phyloP scores from a whole-genome alignment of 2,113 vertebrate genomes.

The Engraulis encrasicolus region DNA sequence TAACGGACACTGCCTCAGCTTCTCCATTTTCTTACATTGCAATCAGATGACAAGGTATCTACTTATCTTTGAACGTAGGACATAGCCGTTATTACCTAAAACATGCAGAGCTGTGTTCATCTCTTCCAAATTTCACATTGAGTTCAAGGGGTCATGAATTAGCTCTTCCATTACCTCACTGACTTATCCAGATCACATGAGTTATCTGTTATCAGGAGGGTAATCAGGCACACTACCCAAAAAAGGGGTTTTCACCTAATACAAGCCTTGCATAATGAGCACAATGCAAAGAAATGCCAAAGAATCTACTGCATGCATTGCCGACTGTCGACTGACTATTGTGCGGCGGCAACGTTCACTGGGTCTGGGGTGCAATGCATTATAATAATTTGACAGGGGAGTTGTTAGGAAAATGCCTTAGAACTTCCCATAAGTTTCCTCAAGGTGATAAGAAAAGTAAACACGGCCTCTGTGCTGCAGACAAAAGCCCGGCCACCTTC shows the following conservation, averaged over 20 bases:
- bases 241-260: background rate
- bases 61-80: background rate
- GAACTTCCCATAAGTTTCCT: constrained; percentile 78
- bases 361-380: constrained; percentile 61
- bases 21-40: background rate
- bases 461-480: constrained; percentile 51
- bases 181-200: background rate
- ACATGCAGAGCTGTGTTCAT: background rate
- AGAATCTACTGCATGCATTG: background rate
- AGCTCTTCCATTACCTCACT: background rate
- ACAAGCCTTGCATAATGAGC: background rate
- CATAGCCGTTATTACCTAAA: background rate
- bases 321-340: background rate
- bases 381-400: constrained; percentile 76
- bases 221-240: background rate
- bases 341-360: background rate
- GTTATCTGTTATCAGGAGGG: background rate
- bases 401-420: constrained; percentile 62
- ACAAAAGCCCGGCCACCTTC: constrained; percentile 47
- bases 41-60: background rate
- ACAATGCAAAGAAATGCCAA: too few relatives aligned
- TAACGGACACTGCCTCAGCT: background rate
- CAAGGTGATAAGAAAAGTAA: constrained; percentile 74
- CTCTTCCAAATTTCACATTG: background rate
- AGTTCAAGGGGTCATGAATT: background rate